Conservation (phyloP, 2,797 vertebrate genomes). For the Hylomyscus alleni region DNA sequence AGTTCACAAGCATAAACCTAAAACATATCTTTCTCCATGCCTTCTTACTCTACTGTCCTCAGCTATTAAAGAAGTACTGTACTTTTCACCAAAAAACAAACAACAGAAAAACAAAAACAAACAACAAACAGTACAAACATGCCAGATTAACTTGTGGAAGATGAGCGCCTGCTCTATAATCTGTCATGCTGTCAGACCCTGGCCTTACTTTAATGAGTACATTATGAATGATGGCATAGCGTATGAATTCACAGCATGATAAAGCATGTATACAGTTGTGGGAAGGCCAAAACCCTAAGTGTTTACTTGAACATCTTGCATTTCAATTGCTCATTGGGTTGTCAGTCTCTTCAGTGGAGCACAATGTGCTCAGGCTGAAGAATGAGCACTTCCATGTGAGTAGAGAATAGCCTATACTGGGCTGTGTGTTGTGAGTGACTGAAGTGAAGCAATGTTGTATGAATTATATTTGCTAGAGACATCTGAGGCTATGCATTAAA, state of each 20-base stretch:
- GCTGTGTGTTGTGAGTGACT: neutral
- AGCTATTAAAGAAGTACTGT: conserved; percentile 10
- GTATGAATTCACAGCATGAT: conserved; percentile 43
- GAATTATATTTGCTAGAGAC: neutral
- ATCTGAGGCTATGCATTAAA: neutral
- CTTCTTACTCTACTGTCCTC: neutral
- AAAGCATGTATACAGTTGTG: neutral
- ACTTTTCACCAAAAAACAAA: neutral
- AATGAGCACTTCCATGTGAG: neutral
- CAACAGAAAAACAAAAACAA: neutral
- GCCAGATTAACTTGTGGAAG: neutral
- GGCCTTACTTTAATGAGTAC: conserved; percentile 9
- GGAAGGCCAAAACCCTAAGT: neutral
- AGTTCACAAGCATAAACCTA: neutral
- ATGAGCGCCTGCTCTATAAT: neutral
- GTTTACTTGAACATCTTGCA: neutral
- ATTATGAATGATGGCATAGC: neutral
- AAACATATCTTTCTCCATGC: fast-evolving
- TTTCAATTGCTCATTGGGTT: neutral
- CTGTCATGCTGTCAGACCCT: neutral
- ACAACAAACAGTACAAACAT: neutral
- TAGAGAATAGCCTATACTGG: neutral
- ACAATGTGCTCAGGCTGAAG: neutral
- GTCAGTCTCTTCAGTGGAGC: neutral
- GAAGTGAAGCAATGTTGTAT: neutral